A percentile compares a stretch with the other conserved stretches of the same genome.
phyloP scores from a whole-genome alignment of 2,888 invertebrate species.

The Spisula subtruncata region DNA sequence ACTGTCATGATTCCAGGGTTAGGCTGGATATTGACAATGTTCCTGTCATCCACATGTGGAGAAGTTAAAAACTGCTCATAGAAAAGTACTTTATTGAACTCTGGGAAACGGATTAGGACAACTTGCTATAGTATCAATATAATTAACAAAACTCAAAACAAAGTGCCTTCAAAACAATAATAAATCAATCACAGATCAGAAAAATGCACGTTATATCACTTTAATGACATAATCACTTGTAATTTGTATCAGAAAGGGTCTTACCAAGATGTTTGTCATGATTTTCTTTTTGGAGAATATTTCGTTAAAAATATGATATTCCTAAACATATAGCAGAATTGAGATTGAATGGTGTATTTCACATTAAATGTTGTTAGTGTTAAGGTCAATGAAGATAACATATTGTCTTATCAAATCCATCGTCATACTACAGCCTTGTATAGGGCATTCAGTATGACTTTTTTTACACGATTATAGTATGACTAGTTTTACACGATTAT shows the following conservation, averaged over 20 bases:
- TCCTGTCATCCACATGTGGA: too few relatives aligned
- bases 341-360: background rate
- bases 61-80: too few relatives aligned
- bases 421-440: background rate
- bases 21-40: too few relatives aligned
- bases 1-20: too few relatives aligned
- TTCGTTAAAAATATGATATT: background rate
- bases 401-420: constrained; percentile 1
- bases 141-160: too few relatives aligned
- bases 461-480: background rate
- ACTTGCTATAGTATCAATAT: too few relatives aligned
- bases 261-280: background rate
- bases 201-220: background rate
- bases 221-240: background rate
- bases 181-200: too few relatives aligned
- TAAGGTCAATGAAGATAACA: background rate
- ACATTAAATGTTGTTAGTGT: background rate
- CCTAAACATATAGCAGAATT: too few relatives aligned
- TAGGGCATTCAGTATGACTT: background rate
- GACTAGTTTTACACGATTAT: too few relatives aligned
- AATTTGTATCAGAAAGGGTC: background rate
- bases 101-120: too few relatives aligned
- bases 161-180: too few relatives aligned
- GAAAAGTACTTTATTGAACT: too few relatives aligned
- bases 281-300: background rate